These are phyloP conservation scores for Plestiodon gilberti DNA, from an alignment of 2,113 vertebrate species.

Conservation along the genomic window DNA sequence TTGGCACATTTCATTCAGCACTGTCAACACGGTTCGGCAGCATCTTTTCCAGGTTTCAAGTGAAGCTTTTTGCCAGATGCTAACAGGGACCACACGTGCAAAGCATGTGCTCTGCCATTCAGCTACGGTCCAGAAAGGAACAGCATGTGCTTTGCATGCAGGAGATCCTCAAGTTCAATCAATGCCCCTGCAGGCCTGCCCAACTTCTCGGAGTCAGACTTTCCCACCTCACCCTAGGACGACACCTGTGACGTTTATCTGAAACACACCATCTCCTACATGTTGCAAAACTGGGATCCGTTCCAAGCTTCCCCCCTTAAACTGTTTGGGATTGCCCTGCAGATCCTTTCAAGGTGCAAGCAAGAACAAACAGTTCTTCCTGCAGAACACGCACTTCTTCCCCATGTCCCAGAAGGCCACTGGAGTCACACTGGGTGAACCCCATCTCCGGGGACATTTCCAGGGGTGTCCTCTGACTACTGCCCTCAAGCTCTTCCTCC, in stretches of 20 bases:
- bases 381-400: no score
- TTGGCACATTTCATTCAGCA: no score
- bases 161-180: no score
- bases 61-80: no score
- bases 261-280: neutral
- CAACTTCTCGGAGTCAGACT: neutral
- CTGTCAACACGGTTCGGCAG: no score
- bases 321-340: neutral
- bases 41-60: no score
- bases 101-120: no score
- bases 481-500: neutral
- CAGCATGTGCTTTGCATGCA: no score
- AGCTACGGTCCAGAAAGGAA: no score
- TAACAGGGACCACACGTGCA: no score
- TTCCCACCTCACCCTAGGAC: neutral
- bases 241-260: neutral
- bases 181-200: no score
- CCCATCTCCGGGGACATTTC: neutral
- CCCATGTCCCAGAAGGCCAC: neutral
- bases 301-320: neutral
- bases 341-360: neutral
- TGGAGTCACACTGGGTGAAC: neutral
- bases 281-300: neutral
- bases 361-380: neutral
- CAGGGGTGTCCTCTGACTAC: neutral